Evolutionary conservation across 1,140 invertebrate genomes (phyloP), one percentile per base, ranked within the genome.

Genomic region (Nephila pilipes): DNA sequence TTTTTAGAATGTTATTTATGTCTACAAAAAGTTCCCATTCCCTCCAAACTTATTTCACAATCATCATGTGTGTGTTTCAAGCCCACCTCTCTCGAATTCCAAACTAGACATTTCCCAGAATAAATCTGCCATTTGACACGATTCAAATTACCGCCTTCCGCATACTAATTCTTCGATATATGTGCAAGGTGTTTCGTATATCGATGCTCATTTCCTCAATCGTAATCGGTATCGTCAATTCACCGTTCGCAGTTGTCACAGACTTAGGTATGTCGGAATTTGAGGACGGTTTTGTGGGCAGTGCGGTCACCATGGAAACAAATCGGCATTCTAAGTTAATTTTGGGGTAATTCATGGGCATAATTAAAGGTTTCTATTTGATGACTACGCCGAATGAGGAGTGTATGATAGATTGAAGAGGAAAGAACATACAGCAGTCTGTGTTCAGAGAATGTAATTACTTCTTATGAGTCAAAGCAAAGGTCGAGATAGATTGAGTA

Each of bases 301-400:
- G 69, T 29, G 14, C 29, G 29, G n/a, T 32, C 32, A 18, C 69
- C 29, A 75, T 75, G 29, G 29, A 29, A 32, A 75, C 69, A 36
- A 32, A 75, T 75, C 69, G 69, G 69, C 69, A 4, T 75, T 18
- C 69, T 75, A 32, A 75, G 69, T 75, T 75, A 75, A 75, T 75
- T 75, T 18, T 32, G 69, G 3, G 69, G 29, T 32, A 75, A 75
- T 75, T 75, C 29, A 75, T 75, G 25, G 69, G 32, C 69, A 75
- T 75, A 36, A 75, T 75, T 75, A 32, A 75, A 20, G 69, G 69
- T 36, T 36, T 75, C 69, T 75, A 75, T 75, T 75, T 18, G 69
- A 75, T 75, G 69, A 65, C 63, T 12, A n/a, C 14, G 10, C 63
- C 12, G 22, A 75, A 75, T 32, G 69, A 75, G 69, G 29, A 75